Evolutionary conservation across 92 coral and sea anemone species (phyloP).

Genomic region (Nematostella vectensis): DNA sequence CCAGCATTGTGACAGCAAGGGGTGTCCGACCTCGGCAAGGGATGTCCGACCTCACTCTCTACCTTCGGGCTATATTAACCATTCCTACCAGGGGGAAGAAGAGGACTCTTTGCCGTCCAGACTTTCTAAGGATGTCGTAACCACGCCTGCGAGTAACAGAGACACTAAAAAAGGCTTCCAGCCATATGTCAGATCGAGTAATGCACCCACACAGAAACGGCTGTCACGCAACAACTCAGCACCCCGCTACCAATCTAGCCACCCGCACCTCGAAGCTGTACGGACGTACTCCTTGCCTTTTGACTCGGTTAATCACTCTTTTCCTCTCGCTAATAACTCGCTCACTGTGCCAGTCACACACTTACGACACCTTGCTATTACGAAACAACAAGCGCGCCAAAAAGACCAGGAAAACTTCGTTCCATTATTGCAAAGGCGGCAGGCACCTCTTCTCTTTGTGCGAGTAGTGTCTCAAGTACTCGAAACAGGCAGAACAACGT

Average conservation of each 20-base stretch:
- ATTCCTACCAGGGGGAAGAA: slow-evolving; percentile 55
- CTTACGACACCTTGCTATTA: not conserved
- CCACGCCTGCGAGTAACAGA: not conserved
- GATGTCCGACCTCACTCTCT: slow-evolving; percentile 9
- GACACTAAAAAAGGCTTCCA: not conserved
- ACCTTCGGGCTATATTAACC: slow-evolving; percentile 56
- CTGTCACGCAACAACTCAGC: not conserved
- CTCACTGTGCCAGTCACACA: slow-evolving; percentile 12
- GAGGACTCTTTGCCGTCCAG: slow-evolving; percentile 25
- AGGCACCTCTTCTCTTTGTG: slow-evolving; percentile 32
- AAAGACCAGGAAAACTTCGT: not conserved
- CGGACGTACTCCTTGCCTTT: slow-evolving; percentile 20
- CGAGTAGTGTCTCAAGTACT: slow-evolving; percentile 20
- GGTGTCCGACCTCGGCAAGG: not conserved
- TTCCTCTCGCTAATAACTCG: slow-evolving; percentile 1
- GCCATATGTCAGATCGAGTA: not conserved
- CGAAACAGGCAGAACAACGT: not conserved
- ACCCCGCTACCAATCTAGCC: not conserved
- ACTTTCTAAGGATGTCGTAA: not conserved
- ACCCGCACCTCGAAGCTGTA: not conserved
- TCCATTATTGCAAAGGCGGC: slow-evolving; percentile 41
- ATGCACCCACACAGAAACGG: not conserved
- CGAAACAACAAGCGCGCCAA: not conserved
- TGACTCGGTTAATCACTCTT: not conserved
- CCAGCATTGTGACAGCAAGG: slow-evolving; percentile 1